phyloP scores from a whole-genome alignment of 2,797 vertebrate species.

The Steatocranus sp. region DNA sequence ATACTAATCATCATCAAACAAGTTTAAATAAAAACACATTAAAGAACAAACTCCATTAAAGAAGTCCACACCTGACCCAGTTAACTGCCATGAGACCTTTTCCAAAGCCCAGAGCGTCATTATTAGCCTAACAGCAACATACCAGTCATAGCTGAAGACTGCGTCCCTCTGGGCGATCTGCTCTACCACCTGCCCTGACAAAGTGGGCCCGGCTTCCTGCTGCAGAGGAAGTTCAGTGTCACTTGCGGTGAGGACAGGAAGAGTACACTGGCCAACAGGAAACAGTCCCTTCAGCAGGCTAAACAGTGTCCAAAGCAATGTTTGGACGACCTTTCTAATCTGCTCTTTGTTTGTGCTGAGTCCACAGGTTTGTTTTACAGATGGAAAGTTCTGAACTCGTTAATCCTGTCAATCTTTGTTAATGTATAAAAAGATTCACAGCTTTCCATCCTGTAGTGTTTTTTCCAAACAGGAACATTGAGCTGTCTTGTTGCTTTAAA shows the following conservation, averaged over 20 bases:
- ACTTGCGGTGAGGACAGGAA: constrained; percentile 51
- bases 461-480: background rate
- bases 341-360: constrained; percentile 38
- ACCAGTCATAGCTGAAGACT: background rate
- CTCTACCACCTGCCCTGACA: background rate
- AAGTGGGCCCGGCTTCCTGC: constrained; percentile 45
- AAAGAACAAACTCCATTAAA: background rate
- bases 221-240: constrained; percentile 52
- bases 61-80: background rate
- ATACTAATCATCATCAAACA: background rate
- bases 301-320: constrained; percentile 41
- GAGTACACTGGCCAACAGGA: constrained; percentile 48
- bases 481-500: background rate
- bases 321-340: constrained; percentile 46
- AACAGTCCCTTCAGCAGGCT: constrained; percentile 33
- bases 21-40: background rate
- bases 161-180: background rate
- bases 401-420: background rate
- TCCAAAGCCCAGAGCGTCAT: background rate
- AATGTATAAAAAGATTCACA: background rate
- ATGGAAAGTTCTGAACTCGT: background rate
- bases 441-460: background rate
- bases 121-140: background rate
- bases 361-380: constrained; percentile 42
- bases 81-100: background rate